Conservation (phyloP, 1,140 invertebrate species). For the Agraylea sexmaculata region DNA sequence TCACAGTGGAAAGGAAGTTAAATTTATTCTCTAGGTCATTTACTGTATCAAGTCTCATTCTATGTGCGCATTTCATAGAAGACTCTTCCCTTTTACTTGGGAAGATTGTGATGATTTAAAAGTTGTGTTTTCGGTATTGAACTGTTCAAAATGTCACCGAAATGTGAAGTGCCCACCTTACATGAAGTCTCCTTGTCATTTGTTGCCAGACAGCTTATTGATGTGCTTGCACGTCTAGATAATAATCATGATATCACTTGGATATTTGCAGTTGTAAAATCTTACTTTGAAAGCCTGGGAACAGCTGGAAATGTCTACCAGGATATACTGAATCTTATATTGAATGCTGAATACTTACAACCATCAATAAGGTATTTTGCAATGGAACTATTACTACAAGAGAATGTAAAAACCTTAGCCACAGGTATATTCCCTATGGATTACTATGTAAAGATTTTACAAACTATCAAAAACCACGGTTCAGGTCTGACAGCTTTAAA, state of each 20-base stretch:
- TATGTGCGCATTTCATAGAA: slow-evolving; percentile 4
- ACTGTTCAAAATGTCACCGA: slow-evolving; percentile 34
- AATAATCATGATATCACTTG: slow-evolving; percentile 41
- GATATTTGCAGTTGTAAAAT: slow-evolving; percentile 43
- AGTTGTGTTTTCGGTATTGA: background rate
- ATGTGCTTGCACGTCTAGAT: slow-evolving; percentile 33
- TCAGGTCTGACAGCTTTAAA: slow-evolving; percentile 46
- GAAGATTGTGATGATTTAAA: background rate
- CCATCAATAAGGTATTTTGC: slow-evolving; percentile 49
- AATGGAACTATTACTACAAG: slow-evolving; percentile 46
- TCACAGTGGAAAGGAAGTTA: slow-evolving; percentile 10
- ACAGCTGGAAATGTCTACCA: slow-evolving; percentile 49
- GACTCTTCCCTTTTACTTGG: slow-evolving; percentile 1
- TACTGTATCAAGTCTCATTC: slow-evolving; percentile 19
- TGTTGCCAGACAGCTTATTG: slow-evolving; percentile 36
- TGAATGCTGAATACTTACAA: slow-evolving; percentile 49
- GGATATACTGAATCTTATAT: slow-evolving; percentile 48
- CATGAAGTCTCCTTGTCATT: slow-evolving; percentile 36
- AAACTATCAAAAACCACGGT: slow-evolving; percentile 47
- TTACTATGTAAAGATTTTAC: slow-evolving; percentile 51
- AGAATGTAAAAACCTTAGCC: slow-evolving; percentile 47
- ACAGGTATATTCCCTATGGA: slow-evolving; percentile 52
- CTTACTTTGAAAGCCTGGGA: slow-evolving; percentile 42
- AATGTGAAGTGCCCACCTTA: slow-evolving; percentile 33
- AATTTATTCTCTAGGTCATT: slow-evolving; percentile 20